Evolutionary conservation across 1,140 invertebrate genomes (phyloP), one percentile per base, ranked within the genome.

Genomic region (Drosophila kohkoa): DNA sequence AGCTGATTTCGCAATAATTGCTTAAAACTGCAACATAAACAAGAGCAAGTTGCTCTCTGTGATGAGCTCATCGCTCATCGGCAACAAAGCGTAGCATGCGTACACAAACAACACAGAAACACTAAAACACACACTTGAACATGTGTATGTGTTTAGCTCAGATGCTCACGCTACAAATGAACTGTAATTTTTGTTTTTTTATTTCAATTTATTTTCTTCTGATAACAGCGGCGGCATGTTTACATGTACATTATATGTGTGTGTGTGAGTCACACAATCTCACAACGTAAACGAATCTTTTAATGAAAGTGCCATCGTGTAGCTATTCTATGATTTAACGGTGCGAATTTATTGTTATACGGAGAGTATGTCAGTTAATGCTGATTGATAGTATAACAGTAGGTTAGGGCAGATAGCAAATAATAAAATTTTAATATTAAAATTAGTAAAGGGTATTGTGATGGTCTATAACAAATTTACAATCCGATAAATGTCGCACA

Each of bases 21-120:
- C 52, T 62, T 30, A 2, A 69, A 71, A 80, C 15, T 80, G 77
- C 65, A 80, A 45, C 77, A 80, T 80, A 74, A 77, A 71, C 46
- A 41, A 63, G n/a, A 60, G 45, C 54, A 43, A 60, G 15, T 59
- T 6, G 13, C 35, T 62, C 35, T 62, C 43, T 49, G 11, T 20
- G 62, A 80, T 80, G 78, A 80, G 75, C 75, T 80, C 78, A 80
- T 75, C 75, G 41, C 75, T 32, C 43, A 15, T 52, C 69, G 49
- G 10, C 48, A 65, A 64, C 51, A 54, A 55, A 46, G 25, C 57
- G 38, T n/a, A 71, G 55, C 28, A 48, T 71, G 59, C 48, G 41
- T 63, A 49, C 35, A 25, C 20, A 25, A 38, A 38, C 35, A 3
- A 38, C 35, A 38, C 7, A 38, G 35, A 7, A 38, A 38, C 8